A percentile compares a stretch with the other conserved stretches of the same genome.
Conservation (phyloP, 2,888 invertebrate genomes). For the Protonemura montana region DNA sequence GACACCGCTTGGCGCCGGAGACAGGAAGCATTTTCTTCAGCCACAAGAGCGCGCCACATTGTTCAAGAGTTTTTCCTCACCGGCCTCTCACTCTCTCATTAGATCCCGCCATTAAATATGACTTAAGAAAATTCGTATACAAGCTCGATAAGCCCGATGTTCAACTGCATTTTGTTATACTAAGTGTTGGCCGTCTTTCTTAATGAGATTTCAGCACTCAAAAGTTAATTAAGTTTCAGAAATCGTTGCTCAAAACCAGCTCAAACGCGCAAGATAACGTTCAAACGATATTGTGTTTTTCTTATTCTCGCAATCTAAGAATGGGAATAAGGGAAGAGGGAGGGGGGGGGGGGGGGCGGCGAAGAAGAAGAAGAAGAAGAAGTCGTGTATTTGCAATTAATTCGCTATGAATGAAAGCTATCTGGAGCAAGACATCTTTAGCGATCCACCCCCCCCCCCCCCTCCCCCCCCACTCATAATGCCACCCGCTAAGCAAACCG, state of each 20-base stretch:
- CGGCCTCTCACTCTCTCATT: not conserved
- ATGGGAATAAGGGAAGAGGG: not conserved
- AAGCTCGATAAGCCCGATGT: not conserved
- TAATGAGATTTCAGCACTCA: constrained; percentile 13
- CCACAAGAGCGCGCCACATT: not conserved
- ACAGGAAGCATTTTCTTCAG: not conserved
- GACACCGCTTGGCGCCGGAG: not conserved
- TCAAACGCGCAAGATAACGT: constrained; percentile 9
- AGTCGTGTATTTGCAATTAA: constrained; percentile 32
- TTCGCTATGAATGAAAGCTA: constrained; percentile 38
- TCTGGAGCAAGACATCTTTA: constrained; percentile 15
- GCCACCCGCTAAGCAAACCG: not conserved
- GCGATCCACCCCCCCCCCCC: not conserved
- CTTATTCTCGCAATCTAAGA: constrained; percentile 1
- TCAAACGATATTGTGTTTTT: constrained; percentile 13
- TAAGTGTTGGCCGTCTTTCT: not conserved
- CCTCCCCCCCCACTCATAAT: not conserved
- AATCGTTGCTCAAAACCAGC: not conserved
- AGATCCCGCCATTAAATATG: not conserved
- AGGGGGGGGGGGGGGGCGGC: no score
- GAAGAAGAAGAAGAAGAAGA: not conserved
- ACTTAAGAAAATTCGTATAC: constrained; percentile 12
- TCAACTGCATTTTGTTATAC: not conserved
- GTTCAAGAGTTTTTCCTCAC: not conserved
- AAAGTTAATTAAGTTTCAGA: constrained; percentile 23